Evolutionary conservation across 2,797 vertebrate genomes (phyloP).

Genomic region (Glossophaga mutica): DNA sequence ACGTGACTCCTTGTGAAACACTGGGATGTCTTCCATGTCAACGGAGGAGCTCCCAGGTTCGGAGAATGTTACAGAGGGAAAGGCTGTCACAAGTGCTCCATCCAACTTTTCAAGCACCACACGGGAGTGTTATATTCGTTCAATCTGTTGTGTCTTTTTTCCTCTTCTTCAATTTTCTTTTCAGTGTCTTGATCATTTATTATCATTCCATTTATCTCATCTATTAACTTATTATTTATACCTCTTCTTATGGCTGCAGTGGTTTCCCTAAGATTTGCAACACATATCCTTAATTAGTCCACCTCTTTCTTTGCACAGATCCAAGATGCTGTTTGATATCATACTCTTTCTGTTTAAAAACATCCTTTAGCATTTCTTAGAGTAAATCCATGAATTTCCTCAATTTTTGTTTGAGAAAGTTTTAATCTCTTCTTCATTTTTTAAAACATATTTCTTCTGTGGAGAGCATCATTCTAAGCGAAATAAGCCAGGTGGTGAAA

Average conservation of each 20-base stretch:
- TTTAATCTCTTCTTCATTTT: background rate
- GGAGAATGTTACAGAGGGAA: background rate
- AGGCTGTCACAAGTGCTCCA: background rate
- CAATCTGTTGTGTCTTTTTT: background rate
- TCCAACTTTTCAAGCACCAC: background rate
- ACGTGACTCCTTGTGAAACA: background rate
- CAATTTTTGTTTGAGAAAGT: background rate
- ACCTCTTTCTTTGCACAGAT: background rate
- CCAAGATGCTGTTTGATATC: background rate
- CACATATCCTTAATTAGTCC: background rate
- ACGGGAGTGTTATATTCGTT: background rate
- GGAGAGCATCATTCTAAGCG: too few species aligned
- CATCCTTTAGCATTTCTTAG: background rate
- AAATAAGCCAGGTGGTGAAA: too few species aligned
- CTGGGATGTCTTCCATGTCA: background rate
- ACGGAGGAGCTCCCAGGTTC: background rate
- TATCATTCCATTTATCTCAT: background rate
- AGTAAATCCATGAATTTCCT: background rate
- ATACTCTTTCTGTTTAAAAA: background rate
- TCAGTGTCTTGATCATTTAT: background rate
- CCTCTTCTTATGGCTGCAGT: background rate
- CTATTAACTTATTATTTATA: background rate
- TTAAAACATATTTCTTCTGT: background rate
- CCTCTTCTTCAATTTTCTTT: background rate
- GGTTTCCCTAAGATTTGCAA: background rate